Base-by-base conservation (phyloP, 2,888 invertebrate genomes). In the Chydorus sphaericus region DNA sequence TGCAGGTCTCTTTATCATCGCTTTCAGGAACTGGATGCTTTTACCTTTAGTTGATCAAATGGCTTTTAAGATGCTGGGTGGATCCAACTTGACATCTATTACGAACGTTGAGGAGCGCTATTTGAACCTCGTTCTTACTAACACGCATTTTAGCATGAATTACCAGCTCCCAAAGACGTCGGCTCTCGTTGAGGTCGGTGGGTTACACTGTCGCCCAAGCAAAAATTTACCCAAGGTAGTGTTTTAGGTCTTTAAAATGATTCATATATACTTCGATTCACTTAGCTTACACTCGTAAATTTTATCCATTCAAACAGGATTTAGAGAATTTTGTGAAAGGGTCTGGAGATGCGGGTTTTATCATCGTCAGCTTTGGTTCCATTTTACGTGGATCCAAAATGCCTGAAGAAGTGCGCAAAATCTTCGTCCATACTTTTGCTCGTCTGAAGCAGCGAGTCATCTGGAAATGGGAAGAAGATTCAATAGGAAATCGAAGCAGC, bases 111-210 rank as follows among this genome's bases (percentile, higher is more conserved):
- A 36, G 11, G 72, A 75, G 59, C 69, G 66, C 33, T 70, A 70
- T 52, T 65, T 74, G n/a, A 73, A 75, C 1, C 62, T 75, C 4
- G 66, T 74, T 33, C 61, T 78, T 48, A 62, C 73, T 0, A 77
- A 78, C 63, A 71, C 72, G 50, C 73, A 77, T 65, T 67, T 70
- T 36, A 69, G 71, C 4, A 60, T 76, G 36, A 70, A 71, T 31
- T 70, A 71, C 3, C 73, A 77, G 1, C 72, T 72, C 26, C 72
- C 82, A 1, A 66, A 72, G 38, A 71, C 78, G 0, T 72, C 77
- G 0, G 77, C 77, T 60, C 73, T 81, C 0, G 73, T 81, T 28
- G 81, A 75, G 72, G 72, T 81, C 6, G 79, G 79, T 44, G 82
- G 78, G 33, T 65, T 77, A 55, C 88, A 88, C 65, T 70, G 78